A percentile compares a stretch with the other conserved stretches of the same genome.
Conservation (phyloP, 2,797 vertebrate genomes). For the Thaleichthys pacificus region DNA sequence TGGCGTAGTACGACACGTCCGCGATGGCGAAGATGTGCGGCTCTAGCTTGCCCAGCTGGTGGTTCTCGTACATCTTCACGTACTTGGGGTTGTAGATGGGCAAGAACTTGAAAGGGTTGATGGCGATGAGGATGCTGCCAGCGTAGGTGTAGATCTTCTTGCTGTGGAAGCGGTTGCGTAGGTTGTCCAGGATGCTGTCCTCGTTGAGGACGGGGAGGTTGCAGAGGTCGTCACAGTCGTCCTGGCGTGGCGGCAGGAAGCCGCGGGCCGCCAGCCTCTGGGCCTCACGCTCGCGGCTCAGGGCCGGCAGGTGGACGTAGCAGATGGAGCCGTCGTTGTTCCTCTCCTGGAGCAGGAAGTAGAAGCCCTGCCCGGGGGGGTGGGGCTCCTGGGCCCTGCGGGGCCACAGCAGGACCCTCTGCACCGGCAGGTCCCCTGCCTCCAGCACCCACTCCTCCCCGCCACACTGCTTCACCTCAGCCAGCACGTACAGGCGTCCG, state of each 20-base stretch:
- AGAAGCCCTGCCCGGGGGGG: conserved; percentile 87
- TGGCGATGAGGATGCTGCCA: conserved; percentile 95
- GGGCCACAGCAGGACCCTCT: conserved; percentile 94
- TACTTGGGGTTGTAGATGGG: conserved; percentile 99
- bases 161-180: conserved; percentile 89
- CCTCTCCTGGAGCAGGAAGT: conserved; percentile 90
- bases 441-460: conserved; percentile 98
- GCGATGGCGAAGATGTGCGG: conserved; percentile 98
- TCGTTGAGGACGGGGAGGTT: conserved; percentile 90
- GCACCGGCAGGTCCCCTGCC: conserved; percentile 87
- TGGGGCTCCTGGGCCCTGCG: conserved; percentile 91
- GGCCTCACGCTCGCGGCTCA: conserved; percentile 77
- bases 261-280: conserved; percentile 85
- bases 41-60: conserved; percentile 95
- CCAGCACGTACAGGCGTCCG: conserved; percentile 84
- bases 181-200: conserved; percentile 85
- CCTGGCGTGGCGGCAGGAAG: conserved; percentile 87
- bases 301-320: conserved; percentile 82
- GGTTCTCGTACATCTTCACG: conserved; percentile 98
- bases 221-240: conserved; percentile 92
- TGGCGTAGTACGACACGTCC: conserved; percentile 95
- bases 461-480: conserved; percentile 94
- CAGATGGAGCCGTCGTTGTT: conserved; percentile 87
- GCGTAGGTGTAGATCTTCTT: conserved; percentile 98
- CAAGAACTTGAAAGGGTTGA: conserved; percentile 98